Evolutionary conservation across 2,113 vertebrate species (phyloP), one percentile per base, ranked within the genome.

Genomic region (Boleophthalmus pectinirostris): DNA sequence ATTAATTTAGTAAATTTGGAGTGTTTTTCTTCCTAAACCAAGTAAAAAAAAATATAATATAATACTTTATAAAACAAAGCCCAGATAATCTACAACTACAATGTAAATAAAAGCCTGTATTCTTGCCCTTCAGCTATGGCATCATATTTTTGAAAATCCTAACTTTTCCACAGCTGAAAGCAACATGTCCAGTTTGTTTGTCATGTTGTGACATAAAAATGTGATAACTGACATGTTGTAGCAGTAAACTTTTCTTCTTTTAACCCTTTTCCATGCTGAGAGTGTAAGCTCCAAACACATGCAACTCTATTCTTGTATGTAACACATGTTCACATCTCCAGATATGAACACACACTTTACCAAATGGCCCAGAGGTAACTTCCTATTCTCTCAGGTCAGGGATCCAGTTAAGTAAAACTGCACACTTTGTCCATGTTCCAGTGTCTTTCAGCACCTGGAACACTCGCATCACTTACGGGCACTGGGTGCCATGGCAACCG

Each of bases 401-500:
- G 68, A 82, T 83, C 83, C 68, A 67, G 72, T 85, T 78, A 80
- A 74, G 60, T 63, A 72, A 74, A 84, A 85, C 73, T 46, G 76
- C 72, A 74, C 51, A 68, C 65, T 49, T 51, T 60, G 35, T 57
- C 73, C 49, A 71, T 49, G 29, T 82, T 86, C 85, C 81, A 53
- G 21, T 18, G 21, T 82, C 74, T 85, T 70, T 75, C 77, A 84
- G 86, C 90, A 91, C 91, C 90, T 92, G 89, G 85, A 91, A 83
- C 75, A 77, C 87, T 83, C 75, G 84, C 90, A 91, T 92, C 90
- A 87, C 88, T 89, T 87, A 88, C 70, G 65, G 77, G 72, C 85
- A 87, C 38, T 46, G 79, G 87, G 72, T 85, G 82, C 87, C 89
- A 83, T 90, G 85, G 89, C 75, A 91, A 91, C 90, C 65, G 89